phyloP scores from a whole-genome alignment of 1,140 invertebrate genomes.

The Stratiolaelaps scimitus region DNA sequence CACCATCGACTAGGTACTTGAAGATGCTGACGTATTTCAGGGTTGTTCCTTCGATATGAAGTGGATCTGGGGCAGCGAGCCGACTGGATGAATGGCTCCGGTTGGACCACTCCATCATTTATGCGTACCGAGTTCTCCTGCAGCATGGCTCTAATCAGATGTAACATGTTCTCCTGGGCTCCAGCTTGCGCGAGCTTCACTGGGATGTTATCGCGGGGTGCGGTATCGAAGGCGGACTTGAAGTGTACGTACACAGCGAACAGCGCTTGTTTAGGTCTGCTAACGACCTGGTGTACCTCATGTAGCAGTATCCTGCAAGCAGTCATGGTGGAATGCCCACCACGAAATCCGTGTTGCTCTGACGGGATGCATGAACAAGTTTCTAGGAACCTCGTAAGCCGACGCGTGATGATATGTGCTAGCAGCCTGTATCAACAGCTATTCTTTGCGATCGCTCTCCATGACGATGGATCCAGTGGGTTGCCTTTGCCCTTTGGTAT shows the following conservation, averaged over 20 bases:
- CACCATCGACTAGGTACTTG: background rate
- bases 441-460: slow-evolving; percentile 1
- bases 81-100: background rate
- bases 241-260: background rate
- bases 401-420: background rate
- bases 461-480: background rate
- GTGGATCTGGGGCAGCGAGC: background rate
- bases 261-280: background rate
- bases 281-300: background rate
- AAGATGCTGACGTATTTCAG: background rate
- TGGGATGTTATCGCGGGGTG: background rate
- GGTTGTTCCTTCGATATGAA: too few species aligned
- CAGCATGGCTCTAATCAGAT: background rate
- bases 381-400: background rate
- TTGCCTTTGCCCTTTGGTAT: slow-evolving; percentile 6
- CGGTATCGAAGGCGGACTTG: background rate
- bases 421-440: background rate
- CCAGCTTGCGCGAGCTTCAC: background rate
- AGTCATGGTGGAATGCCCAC: background rate
- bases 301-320: background rate
- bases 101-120: background rate
- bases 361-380: background rate
- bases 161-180: background rate
- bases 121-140: slow-evolving; percentile 3
- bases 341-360: background rate